phyloP scores from a whole-genome alignment of 1,140 invertebrate genomes.

The Neodiprion fabricii region DNA sequence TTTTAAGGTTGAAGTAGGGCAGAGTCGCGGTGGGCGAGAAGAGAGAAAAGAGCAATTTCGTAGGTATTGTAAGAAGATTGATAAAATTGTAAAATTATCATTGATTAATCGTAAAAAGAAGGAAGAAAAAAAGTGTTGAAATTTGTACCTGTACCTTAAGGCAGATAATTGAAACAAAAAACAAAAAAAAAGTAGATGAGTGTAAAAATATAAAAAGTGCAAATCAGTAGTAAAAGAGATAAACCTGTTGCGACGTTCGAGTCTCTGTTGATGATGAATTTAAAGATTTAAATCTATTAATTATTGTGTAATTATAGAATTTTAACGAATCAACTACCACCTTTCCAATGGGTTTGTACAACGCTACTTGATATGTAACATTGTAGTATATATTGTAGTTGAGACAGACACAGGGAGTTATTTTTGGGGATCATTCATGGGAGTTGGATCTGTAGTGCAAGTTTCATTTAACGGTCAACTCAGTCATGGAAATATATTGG shows the following conservation, averaged over 20 bases:
- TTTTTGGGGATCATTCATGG: neutral
- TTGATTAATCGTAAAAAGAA: neutral
- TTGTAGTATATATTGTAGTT: neutral
- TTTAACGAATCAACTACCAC: constrained; percentile 21
- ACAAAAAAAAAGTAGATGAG: constrained; percentile 21
- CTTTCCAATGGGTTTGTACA: constrained; percentile 9
- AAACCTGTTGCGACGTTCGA: constrained; percentile 10
- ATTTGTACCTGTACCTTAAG: constrained; percentile 46
- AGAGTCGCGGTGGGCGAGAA: neutral
- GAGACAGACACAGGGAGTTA: neutral
- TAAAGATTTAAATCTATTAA: neutral
- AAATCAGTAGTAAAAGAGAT: constrained; percentile 19
- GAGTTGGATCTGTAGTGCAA: too few species aligned
- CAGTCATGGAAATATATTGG: too few species aligned
- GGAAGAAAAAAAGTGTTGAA: constrained; percentile 30
- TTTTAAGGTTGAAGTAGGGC: constrained; percentile 3
- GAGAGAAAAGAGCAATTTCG: neutral
- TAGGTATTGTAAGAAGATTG: neutral
- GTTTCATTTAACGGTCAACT: neutral
- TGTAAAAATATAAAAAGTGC: constrained; percentile 19
- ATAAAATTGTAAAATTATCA: neutral
- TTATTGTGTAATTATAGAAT: constrained; percentile 22
- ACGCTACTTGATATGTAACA: neutral
- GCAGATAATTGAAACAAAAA: constrained; percentile 29
- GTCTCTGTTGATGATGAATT: constrained; percentile 1